Evolutionary conservation across 2,797 vertebrate species (phyloP), one percentile per base, ranked within the genome.

Genomic region (Babyrousa celebensis): DNA sequence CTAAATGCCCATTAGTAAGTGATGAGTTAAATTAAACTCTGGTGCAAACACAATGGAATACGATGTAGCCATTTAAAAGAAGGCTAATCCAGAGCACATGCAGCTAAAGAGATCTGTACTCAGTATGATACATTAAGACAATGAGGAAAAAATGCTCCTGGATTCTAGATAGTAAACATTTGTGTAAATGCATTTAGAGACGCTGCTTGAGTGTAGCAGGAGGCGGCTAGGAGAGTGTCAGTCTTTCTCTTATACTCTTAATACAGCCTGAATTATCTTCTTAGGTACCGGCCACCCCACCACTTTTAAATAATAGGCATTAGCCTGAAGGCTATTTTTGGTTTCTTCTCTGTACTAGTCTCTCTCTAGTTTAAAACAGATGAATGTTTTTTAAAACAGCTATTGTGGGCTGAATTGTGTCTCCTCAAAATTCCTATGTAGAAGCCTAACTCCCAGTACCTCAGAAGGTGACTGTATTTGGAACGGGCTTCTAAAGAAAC

Each of bases 351-450:
- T 87, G 62, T 70, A 71, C 27, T 74, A 48, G 36, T 75, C 58
- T 90, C 60, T 43, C 43, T 36, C 12, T 12, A 95, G 86, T 40
- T 92, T 25, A 70, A 93, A 89, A 71, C 27, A 93, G 85, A 72
- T 62, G 32, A 79, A 36, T 63, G 12, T 36, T 78, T 52, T 85
- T 78, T 82, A 78, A 92, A 85, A 83, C 23, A 92, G 74, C 65
- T 70, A 43, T 78, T 72, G 85, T 12, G 5, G 25, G 65, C 27
- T 89, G 43, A 93, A 74, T 8, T 48, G 14, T 20, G 32, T 56
- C 52, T 48, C 74, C 56, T 67, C 83, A 21, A 79, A 95, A 79
- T 93, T 62, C 18, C 21, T 12, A 21, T 25, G 6, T 6, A n/a
- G 52, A 60, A 83, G 52, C 60, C 60, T 65, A 63, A 68, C n/a